Percentiles rank a stretch among this genome's conserved stretches.
Conservation (phyloP, 2,797 vertebrate genomes). For the Pagetopsis macropterus region DNA sequence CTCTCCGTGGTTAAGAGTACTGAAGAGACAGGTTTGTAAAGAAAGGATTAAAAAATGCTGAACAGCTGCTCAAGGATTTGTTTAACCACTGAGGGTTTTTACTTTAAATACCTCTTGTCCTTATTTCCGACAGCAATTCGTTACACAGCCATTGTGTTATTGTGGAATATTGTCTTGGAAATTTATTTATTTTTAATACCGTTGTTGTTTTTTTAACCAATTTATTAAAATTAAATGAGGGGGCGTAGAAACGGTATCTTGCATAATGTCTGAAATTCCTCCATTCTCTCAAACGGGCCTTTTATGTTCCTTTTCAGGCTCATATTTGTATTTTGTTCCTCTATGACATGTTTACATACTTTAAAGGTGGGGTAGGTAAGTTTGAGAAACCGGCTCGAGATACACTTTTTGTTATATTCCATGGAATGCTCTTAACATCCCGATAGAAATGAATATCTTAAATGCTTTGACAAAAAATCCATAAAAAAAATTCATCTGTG, state of each 20-base stretch:
- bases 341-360: too few relatives aligned
- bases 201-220: neutral
- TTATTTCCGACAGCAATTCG: constrained; percentile 2
- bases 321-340: too few relatives aligned
- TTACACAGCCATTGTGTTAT: neutral
- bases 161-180: neutral
- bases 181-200: neutral
- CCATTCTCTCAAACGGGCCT: neutral
- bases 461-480: too few relatives aligned
- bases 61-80: constrained; percentile 25
- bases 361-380: too few relatives aligned
- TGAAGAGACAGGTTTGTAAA: constrained; percentile 37
- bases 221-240: neutral
- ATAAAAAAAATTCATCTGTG: too few relatives aligned
- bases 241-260: neutral
- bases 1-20: constrained; percentile 28
- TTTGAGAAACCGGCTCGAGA: too few relatives aligned
- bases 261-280: neutral
- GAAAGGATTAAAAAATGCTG: constrained; percentile 31
- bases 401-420: too few relatives aligned
- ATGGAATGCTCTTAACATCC: too few relatives aligned
- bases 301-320: too few relatives aligned
- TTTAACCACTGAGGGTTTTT: neutral
- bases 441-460: too few relatives aligned
- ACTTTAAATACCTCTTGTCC: neutral